A percentile compares a stretch with the other conserved stretches of the same genome.
phyloP scores from a whole-genome alignment of 2,888 invertebrate species.

The Octonoba sinensis region DNA sequence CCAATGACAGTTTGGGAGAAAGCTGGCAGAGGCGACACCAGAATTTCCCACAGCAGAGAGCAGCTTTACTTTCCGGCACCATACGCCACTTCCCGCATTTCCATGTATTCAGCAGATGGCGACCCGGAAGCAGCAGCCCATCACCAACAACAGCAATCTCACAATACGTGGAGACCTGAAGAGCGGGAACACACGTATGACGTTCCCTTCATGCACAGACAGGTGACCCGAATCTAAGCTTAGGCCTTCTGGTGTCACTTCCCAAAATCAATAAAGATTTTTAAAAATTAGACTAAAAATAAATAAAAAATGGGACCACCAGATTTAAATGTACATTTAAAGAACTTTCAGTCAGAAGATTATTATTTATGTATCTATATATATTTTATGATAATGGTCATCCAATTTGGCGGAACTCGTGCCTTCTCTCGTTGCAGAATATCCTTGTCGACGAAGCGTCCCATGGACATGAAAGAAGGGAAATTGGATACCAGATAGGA shows the following conservation, averaged over 20 bases:
- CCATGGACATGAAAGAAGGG: constrained; percentile 46
- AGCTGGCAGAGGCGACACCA: constrained; percentile 29
- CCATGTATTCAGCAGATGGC: constrained; percentile 62
- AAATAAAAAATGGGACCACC: constrained; percentile 20
- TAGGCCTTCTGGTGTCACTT: constrained; percentile 48
- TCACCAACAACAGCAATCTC: constrained; percentile 30
- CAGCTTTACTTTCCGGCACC: constrained; percentile 65
- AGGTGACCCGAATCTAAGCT: constrained; percentile 64
- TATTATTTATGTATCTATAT: constrained; percentile 30
- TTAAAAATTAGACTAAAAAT: background rate
- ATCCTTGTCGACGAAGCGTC: constrained; percentile 53
- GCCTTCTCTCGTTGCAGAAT: constrained; percentile 63
- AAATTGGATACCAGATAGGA: constrained; percentile 57
- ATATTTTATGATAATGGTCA: constrained; percentile 8
- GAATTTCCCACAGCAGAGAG: constrained; percentile 60
- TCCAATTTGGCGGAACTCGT: constrained; percentile 60
- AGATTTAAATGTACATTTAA: constrained; percentile 9
- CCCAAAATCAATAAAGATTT: background rate
- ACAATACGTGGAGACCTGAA: constrained; percentile 48
- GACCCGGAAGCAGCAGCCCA: constrained; percentile 40
- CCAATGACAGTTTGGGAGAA: constrained; percentile 66
- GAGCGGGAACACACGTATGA: constrained; percentile 65
- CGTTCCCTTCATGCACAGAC: constrained; percentile 65
- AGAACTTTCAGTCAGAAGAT: background rate
- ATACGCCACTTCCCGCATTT: constrained; percentile 64